Evolutionary conservation across 1,140 invertebrate genomes (phyloP), one percentile per base, ranked within the genome.

Genomic region (Xylocopa sonorina): DNA sequence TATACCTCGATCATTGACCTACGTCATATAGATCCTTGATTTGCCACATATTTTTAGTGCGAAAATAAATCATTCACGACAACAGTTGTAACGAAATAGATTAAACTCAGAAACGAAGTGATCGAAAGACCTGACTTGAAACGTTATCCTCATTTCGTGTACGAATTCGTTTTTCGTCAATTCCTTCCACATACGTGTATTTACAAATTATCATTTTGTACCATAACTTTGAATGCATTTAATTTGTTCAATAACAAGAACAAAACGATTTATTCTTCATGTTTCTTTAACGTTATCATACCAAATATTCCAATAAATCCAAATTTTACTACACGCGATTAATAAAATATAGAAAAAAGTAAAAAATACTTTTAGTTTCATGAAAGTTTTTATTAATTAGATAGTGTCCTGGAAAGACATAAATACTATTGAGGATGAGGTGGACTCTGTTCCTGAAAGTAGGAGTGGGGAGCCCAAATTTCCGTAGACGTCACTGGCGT

Each of bases 361-460:
- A 24, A 24, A 75, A 43, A 55, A 48, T 32, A 41, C 46, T 27
- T 32, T 55, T 67, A 34, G 18, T 16, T 12, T 3, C 24, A 43
- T 4, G 12, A 41, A 43, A 66, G 48, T 75, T 55, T 53, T 24
- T 66, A 29, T 51, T 41, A 32, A 24, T 32, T 32, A 0, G 51
- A 16, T 67, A 38, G 66, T 24, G 50, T 75, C 12, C 48, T 53
- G 41, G 12, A 58, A 27, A 50, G 53, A 43, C 38, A 80, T 68
- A 85, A 85, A 76, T 41, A 83, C 41, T 21, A 27, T n/a, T 34
- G 27, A 58, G 53, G 1, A 50, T 50, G 16, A 29, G 46, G 21
- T 84, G 81, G 71, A 84, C 66, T 84, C 71, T 75, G 77, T 71
- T 83, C 77, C 24, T 83, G 53, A 84, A 80, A 80, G 38, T 53